Percentiles rank a stretch among this genome's conserved stretches.
Conservation (phyloP, 2,113 vertebrate genomes). For the Hippolais icterina region DNA sequence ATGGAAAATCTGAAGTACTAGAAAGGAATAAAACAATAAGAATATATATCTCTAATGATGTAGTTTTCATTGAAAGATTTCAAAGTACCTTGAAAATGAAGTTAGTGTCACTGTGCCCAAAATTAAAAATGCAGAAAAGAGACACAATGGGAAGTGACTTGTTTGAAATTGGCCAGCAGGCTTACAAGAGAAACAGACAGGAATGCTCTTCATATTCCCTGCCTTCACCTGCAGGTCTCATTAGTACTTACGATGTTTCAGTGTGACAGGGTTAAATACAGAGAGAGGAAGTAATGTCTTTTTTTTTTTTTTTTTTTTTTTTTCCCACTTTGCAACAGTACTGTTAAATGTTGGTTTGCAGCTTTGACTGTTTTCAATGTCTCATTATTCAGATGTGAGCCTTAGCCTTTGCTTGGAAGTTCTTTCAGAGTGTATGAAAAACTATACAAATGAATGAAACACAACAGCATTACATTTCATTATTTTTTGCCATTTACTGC, state of each 20-base stretch:
- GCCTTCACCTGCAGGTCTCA: background rate
- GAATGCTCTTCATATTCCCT: background rate
- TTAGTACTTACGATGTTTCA: background rate
- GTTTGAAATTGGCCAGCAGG: background rate
- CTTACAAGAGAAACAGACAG: background rate
- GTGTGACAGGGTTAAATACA: background rate
- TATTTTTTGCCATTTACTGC: conserved; percentile 44
- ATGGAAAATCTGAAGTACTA: background rate
- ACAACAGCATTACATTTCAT: background rate
- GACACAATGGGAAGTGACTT: background rate
- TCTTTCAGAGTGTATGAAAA: background rate
- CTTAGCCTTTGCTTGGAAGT: background rate
- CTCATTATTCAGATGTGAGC: background rate
- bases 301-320: background rate
- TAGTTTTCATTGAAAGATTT: background rate
- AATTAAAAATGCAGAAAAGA: background rate
- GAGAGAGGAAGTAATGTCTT: background rate
- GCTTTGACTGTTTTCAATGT: background rate
- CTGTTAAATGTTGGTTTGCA: background rate
- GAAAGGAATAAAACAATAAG: background rate
- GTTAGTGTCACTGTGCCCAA: background rate
- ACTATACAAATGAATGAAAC: conserved; percentile 17
- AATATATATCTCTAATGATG: background rate
- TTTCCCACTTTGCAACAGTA: background rate
- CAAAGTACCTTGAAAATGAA: background rate